Conservation (phyloP, 2,888 invertebrate genomes). For the Sphaeridia pumilis region DNA sequence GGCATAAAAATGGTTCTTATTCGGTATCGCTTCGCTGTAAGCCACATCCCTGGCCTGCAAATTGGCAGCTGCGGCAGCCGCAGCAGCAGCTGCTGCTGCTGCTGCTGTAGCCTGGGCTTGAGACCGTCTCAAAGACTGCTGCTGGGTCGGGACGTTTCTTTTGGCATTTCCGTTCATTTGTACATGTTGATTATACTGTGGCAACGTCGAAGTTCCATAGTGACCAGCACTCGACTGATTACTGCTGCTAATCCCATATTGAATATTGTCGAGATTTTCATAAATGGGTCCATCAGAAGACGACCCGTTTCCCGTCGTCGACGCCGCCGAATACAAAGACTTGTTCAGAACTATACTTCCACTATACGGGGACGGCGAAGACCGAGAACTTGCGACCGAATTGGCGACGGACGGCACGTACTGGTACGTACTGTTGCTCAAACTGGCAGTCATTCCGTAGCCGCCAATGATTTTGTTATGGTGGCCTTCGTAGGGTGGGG, state of each 20-base stretch:
- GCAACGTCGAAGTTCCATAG: slow-evolving; percentile 4
- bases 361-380: slow-evolving; percentile 19
- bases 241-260: slow-evolving; percentile 6
- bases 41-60: slow-evolving; percentile 5
- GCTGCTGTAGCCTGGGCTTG: not conserved
- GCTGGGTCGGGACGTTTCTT: slow-evolving; percentile 11
- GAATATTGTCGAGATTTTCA: slow-evolving; percentile 19
- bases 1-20: slow-evolving; percentile 15
- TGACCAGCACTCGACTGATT: slow-evolving; percentile 12
- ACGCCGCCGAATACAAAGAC: slow-evolving; percentile 13
- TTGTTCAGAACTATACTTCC: slow-evolving; percentile 20
- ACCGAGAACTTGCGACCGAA: slow-evolving; percentile 19
- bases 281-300: slow-evolving; percentile 20
- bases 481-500: slow-evolving; percentile 18
- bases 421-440: slow-evolving; percentile 11
- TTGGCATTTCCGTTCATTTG: not conserved
- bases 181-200: not conserved
- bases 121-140: slow-evolving; percentile 13
- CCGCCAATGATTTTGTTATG: slow-evolving; percentile 19
- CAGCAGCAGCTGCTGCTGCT: no score
- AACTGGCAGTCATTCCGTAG: slow-evolving; percentile 1
- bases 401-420: slow-evolving; percentile 17
- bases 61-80: no score
- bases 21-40: slow-evolving; percentile 14
- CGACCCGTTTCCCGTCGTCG: slow-evolving; percentile 11